These are phyloP conservation scores for Parnassius smintheus DNA, from an alignment of 2,888 invertebrate genomes.

Conservation along the genomic window DNA sequence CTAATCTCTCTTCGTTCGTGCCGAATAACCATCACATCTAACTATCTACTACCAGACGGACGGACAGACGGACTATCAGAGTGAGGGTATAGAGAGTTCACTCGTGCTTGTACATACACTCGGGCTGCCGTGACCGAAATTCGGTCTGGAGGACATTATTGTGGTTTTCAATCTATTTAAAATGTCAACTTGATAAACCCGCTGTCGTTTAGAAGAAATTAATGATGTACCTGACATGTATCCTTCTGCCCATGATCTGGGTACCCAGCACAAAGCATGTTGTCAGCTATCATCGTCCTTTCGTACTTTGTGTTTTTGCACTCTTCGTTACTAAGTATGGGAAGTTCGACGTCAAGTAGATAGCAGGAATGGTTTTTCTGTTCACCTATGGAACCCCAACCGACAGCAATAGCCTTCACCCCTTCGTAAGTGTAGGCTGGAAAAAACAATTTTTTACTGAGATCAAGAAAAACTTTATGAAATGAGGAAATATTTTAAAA, in stretches of 20 bases:
- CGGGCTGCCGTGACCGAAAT: too few species aligned
- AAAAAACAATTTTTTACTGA: conserved; percentile 21
- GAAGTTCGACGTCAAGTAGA: conserved; percentile 90
- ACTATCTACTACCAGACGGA: too few species aligned
- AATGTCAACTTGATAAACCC: too few species aligned
- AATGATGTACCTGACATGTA: conserved; percentile 87
- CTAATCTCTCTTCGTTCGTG: too few species aligned
- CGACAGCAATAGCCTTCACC: conserved; percentile 87
- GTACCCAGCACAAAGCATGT: conserved; percentile 93
- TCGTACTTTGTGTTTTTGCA: conserved; percentile 89
- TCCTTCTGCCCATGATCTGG: conserved; percentile 86
- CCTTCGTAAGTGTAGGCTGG: conserved; percentile 77
- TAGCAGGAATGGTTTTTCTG: conserved; percentile 90
- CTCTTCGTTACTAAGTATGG: conserved; percentile 83
- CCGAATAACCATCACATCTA: too few species aligned
- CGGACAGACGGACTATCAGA: too few species aligned
- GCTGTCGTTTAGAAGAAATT: background rate
- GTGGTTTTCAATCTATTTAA: too few species aligned
- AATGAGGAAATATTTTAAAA: too few species aligned
- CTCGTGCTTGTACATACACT: too few species aligned
- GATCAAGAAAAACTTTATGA: background rate
- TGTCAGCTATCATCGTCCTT: conserved; percentile 90
- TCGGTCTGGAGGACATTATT: too few species aligned
- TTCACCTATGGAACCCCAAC: conserved; percentile 93
- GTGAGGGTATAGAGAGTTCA: too few species aligned